Percentiles rank a stretch among this genome's conserved stretches.
Evolutionary conservation across 2,888 invertebrate genomes (phyloP).

Genomic region (Trimorus sp.): DNA sequence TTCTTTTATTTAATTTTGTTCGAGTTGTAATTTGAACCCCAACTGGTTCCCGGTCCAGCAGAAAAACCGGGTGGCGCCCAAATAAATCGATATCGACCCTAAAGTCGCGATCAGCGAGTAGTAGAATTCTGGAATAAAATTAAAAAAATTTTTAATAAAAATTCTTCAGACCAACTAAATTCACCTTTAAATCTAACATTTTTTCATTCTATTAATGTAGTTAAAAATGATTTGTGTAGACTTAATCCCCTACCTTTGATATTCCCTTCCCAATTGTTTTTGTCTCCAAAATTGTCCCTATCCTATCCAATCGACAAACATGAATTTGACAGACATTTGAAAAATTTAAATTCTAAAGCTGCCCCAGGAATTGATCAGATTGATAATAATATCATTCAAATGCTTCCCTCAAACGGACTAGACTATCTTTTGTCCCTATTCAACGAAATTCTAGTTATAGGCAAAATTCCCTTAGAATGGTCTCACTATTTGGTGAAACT

Average conservation of each 20-base stretch:
- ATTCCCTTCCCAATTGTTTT: background rate
- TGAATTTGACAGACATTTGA: background rate
- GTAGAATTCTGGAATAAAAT: constrained; percentile 46
- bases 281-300: background rate
- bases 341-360: background rate
- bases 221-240: constrained; percentile 16
- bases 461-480: background rate
- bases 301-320: background rate
- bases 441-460: background rate
- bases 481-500: background rate
- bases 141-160: constrained; percentile 38
- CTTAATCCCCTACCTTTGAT: background rate
- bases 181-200: background rate
- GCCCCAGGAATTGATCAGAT: constrained; percentile 23
- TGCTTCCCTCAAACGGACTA: background rate
- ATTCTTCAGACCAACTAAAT: background rate
- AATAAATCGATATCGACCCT: too few species aligned
- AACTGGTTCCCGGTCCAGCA: too few species aligned
- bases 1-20: too few species aligned
- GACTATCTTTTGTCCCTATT: background rate
- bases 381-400: constrained; percentile 1
- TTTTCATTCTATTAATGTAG: background rate
- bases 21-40: too few species aligned
- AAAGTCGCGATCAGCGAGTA: too few species aligned
- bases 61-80: too few species aligned